A percentile compares a stretch with the other conserved stretches of the same genome.
phyloP scores from a whole-genome alignment of 2,113 vertebrate species.

The Oryzias curvinotus region DNA sequence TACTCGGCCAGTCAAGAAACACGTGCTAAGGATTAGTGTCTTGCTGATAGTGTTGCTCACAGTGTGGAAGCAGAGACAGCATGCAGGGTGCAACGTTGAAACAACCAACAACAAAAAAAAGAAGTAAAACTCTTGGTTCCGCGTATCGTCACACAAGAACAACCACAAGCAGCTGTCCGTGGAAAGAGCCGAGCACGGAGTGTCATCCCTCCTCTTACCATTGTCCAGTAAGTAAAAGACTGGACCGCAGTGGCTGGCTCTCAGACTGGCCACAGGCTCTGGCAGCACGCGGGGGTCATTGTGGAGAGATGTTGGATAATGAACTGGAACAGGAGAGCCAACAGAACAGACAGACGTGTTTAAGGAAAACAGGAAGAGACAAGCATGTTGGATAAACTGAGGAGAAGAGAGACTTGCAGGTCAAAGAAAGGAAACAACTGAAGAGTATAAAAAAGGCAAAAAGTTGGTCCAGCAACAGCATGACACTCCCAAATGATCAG shows the following conservation, averaged over 20 bases:
- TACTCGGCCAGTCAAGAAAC: too few species aligned
- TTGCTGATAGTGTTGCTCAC: constrained; percentile 51
- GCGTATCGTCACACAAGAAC: constrained; percentile 20
- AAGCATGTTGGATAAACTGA: constrained; percentile 46
- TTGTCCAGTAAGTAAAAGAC: constrained; percentile 85
- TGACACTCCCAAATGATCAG: neutral
- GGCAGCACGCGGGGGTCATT: constrained; percentile 76
- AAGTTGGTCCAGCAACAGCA: neutral
- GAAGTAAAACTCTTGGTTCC: neutral
- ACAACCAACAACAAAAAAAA: constrained; percentile 27
- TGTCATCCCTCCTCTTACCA: constrained; percentile 75
- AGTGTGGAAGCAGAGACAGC: constrained; percentile 54
- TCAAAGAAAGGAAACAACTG: constrained; percentile 42
- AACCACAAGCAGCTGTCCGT: constrained; percentile 56
- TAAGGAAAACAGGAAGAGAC: constrained; percentile 48
- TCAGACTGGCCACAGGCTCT: constrained; percentile 78
- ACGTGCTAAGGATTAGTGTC: neutral
- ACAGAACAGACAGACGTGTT: constrained; percentile 70
- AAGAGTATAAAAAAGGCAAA: constrained; percentile 13
- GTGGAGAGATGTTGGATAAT: constrained; percentile 78
- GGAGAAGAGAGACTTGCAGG: constrained; percentile 46
- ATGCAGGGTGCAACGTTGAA: constrained; percentile 66
- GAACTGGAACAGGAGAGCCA: constrained; percentile 79
- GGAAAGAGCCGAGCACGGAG: constrained; percentile 42
- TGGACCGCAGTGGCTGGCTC: constrained; percentile 81